These are phyloP conservation scores for Eurypyga helias DNA, from an alignment of 2,113 vertebrate genomes.

Conservation along the genomic window DNA sequence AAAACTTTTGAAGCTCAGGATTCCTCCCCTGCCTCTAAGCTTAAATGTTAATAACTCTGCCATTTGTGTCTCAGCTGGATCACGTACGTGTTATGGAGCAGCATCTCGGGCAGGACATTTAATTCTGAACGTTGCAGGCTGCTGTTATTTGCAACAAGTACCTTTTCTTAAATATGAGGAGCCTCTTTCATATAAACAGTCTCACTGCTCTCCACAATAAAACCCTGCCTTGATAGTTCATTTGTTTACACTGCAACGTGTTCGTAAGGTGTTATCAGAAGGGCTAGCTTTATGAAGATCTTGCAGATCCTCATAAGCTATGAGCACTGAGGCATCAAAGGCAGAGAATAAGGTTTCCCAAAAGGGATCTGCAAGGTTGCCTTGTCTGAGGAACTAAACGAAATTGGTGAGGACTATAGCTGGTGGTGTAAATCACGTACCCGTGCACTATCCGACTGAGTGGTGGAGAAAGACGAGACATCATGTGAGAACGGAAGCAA, in stretches of 20 bases:
- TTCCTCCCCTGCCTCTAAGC: neutral
- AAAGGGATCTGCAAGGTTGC: neutral
- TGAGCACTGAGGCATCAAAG: slow-evolving; percentile 1
- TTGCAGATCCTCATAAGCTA: neutral
- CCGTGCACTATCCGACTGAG: neutral
- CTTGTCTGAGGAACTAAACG: neutral
- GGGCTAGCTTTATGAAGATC: neutral
- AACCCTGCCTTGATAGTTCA: neutral
- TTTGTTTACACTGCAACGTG: neutral
- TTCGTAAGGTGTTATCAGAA: neutral
- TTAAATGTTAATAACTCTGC: neutral
- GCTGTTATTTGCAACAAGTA: neutral
- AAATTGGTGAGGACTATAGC: neutral
- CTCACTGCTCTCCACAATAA: neutral
- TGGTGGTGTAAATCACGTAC: neutral
- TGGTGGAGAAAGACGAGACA: neutral
- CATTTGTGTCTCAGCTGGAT: neutral
- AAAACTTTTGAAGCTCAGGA: neutral
- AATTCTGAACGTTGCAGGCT: neutral
- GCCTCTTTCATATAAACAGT: neutral
- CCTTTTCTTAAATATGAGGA: neutral
- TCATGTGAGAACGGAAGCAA: neutral
- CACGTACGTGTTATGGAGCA: neutral
- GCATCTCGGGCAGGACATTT: neutral
- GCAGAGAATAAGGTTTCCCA: slow-evolving; percentile 12